Conservation (phyloP, 2,888 invertebrate species). For the Cyclophora albipunctata region DNA sequence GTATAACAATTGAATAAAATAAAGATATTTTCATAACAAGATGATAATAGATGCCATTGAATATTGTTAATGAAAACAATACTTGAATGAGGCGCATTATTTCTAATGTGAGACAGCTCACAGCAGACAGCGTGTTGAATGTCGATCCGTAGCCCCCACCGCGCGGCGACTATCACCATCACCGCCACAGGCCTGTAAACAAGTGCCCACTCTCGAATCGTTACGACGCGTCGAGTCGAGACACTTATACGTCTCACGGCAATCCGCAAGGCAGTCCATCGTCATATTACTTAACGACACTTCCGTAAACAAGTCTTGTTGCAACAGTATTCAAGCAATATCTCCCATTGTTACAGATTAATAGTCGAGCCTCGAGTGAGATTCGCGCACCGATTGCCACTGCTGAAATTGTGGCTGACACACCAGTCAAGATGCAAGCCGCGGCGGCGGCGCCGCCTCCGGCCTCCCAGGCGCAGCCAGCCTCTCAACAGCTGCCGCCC, state of each 20-base stretch:
- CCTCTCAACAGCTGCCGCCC: slow-evolving; percentile 51
- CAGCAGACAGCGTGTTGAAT: slow-evolving; percentile 51
- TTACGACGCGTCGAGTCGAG: slow-evolving; percentile 33
- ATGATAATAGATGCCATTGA: too few relatives aligned
- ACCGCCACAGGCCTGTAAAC: slow-evolving; percentile 40
- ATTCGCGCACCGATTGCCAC: slow-evolving; percentile 72
- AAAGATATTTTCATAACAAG: too few relatives aligned
- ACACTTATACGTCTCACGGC: slow-evolving; percentile 22
- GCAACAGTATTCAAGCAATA: slow-evolving; percentile 4
- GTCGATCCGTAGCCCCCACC: slow-evolving; percentile 52
- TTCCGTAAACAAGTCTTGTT: slow-evolving; percentile 21
- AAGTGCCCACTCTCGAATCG: slow-evolving; percentile 50
- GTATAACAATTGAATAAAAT: too few relatives aligned
- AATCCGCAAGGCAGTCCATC: slow-evolving; percentile 26
- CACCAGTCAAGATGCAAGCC: slow-evolving; percentile 70
- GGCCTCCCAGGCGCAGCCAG: slow-evolving; percentile 58
- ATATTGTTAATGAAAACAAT: too few relatives aligned
- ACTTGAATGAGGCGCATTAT: too few relatives aligned
- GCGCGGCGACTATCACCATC: slow-evolving; percentile 34
- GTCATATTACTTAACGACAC: slow-evolving; percentile 16
- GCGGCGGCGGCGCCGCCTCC: slow-evolving; percentile 57
- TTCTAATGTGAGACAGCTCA: slow-evolving; percentile 27
- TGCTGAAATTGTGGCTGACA: slow-evolving; percentile 67
- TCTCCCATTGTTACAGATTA: slow-evolving; percentile 54
- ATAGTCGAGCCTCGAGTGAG: slow-evolving; percentile 57